Base-by-base conservation (phyloP, 2,888 invertebrate species). In the Sicus ferrugineus region DNA sequence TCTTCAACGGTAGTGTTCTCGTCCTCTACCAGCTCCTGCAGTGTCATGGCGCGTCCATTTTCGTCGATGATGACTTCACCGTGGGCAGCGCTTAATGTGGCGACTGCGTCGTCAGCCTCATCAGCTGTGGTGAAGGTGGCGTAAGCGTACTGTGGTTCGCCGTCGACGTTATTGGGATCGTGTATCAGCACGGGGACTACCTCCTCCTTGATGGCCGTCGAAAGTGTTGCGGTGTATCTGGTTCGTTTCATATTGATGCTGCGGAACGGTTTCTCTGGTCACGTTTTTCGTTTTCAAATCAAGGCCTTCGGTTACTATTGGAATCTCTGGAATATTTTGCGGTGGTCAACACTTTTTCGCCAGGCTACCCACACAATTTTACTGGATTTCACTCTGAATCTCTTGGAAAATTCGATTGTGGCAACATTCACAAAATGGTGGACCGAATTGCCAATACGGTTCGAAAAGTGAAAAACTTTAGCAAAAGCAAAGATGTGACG, bases 1-100 rank as follows among this genome's bases (percentile, higher is more conserved):
- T 79, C 79, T 38, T 81, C 78, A 0, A 78, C 81, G 2, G 79
- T 77, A 61, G 73, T 71, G 54, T 75, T 80, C 62, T 81, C 81
- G 30, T 75, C 75, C 1, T 71, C 69, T 0, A 82, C 81, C 68
- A 82, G 68, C 38, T 82, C 79, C 56, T 81, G 81, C 73, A 82
- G 69, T 0, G 80, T 79, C 38, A 82, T 78, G 1, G 82, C 78
- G 62, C 80, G 81, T 1, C 83, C 81, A 56, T 82, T 77, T 72
- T 82, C 83, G 72, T 83, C 82, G 46, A 84, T 83, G 16, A 83
- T 82, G 58, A 83, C 83, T 72, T 81, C 83, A 64, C 77, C 78
- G 38, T 72, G 73, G 3, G 73, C 73, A 59, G 78, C 79, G 26
- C 75, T 68, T 34, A 83, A 75, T 1, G 84, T 79, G 9, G 81